Percentiles rank a stretch among this genome's conserved stretches.
Conservation (phyloP, 2,888 invertebrate genomes). For the Bembecia ichneumoniformis region DNA sequence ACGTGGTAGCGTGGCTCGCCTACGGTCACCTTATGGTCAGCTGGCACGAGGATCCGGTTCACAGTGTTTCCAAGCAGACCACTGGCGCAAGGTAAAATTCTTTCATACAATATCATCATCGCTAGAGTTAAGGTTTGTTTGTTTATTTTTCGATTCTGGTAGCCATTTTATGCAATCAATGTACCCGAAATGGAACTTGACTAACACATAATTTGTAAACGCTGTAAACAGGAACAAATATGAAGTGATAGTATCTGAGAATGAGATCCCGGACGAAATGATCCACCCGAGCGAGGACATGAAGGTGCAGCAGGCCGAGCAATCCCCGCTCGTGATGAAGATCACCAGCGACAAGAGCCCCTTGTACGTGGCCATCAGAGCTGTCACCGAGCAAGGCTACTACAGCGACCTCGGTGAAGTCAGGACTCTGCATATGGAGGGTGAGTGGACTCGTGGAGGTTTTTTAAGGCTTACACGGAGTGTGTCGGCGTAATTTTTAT, state of each 20-base stretch:
- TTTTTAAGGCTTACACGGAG: background rate
- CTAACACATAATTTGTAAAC: no score
- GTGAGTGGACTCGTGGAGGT: slow-evolving; percentile 36
- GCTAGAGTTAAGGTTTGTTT: no score
- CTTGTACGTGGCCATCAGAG: slow-evolving; percentile 76
- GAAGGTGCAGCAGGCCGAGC: slow-evolving; percentile 44
- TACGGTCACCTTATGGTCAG: slow-evolving; percentile 75
- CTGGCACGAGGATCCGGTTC: slow-evolving; percentile 71
- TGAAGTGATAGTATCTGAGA: slow-evolving; percentile 75
- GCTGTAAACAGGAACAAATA: slow-evolving; percentile 53
- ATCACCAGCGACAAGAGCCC: slow-evolving; percentile 47
- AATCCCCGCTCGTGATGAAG: slow-evolving; percentile 70
- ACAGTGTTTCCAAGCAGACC: no score
- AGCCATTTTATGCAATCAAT: no score
- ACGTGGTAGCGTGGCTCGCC: slow-evolving; percentile 72
- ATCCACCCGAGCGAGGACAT: slow-evolving; percentile 44
- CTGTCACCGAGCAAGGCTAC: slow-evolving; percentile 74
- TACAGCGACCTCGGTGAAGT: slow-evolving; percentile 75
- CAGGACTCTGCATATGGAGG: slow-evolving; percentile 45
- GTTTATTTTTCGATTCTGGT: no score
- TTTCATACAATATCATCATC: no score
- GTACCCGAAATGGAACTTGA: no score
- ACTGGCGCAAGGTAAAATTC: no score
- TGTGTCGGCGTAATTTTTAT: background rate
- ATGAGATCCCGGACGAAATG: slow-evolving; percentile 61